Conservation (phyloP, 2,888 invertebrate genomes). For the Thysanoteuthis rhombus region DNA sequence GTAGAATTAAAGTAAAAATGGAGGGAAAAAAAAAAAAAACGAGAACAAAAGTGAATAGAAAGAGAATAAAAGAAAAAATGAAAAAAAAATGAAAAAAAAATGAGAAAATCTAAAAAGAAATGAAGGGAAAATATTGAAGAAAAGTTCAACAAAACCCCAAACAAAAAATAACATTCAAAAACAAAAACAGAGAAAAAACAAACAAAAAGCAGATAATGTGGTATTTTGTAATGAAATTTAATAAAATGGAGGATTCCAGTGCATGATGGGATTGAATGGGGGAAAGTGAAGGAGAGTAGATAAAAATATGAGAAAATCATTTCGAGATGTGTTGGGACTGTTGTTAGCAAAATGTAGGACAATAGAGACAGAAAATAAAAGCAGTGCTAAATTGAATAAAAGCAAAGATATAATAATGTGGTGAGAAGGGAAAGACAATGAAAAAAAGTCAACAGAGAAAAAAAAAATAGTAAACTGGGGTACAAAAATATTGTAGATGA, state of each 20-base stretch:
- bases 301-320: not conserved
- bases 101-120: not conserved
- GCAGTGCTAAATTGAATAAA: too few species aligned
- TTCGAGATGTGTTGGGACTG: not conserved
- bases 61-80: not conserved
- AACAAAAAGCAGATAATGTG: not conserved
- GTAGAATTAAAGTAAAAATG: not conserved
- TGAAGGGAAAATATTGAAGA: too few species aligned
- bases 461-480: not conserved
- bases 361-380: not conserved
- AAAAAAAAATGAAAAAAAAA: not conserved
- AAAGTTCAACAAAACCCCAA: not conserved
- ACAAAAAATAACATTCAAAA: not conserved
- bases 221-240: not conserved
- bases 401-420: too few species aligned
- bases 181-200: not conserved
- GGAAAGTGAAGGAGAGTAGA: not conserved
- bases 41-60: not conserved
- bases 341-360: not conserved
- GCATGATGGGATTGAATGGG: not conserved
- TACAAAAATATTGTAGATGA: not conserved
- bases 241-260: not conserved
- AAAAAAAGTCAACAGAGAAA: not conserved
- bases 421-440: not conserved
- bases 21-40: not conserved